Conservation (phyloP, 2,113 vertebrate genomes). For the Mesocricetus auratus region DNA sequence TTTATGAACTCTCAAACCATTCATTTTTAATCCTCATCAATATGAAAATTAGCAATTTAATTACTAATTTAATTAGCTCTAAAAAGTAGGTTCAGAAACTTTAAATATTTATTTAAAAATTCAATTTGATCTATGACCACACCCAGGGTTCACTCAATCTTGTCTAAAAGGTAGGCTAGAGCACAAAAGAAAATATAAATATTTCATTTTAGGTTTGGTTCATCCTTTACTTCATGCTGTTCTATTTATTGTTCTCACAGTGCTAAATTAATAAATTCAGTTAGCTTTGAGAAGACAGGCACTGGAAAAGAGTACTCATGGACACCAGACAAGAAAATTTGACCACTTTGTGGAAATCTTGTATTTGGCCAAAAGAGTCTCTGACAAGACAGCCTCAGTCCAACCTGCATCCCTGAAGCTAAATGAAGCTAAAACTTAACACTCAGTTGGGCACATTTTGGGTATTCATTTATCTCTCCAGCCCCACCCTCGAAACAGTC, state of each 20-base stretch:
- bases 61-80: slow-evolving; percentile 50
- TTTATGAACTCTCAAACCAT: not conserved
- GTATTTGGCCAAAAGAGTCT: not conserved
- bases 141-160: not conserved
- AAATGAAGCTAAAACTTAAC: not conserved
- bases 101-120: slow-evolving; percentile 36
- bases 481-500: no score
- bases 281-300: not conserved
- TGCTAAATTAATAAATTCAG: slow-evolving; percentile 47
- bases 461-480: not conserved
- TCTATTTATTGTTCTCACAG: slow-evolving; percentile 39
- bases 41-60: slow-evolving; percentile 51
- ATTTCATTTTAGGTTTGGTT: not conserved
- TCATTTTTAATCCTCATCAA: slow-evolving; percentile 26
- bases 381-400: not conserved
- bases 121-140: not conserved
- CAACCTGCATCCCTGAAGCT: not conserved
- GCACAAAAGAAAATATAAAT: not conserved
- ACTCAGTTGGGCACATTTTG: not conserved
- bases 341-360: slow-evolving; percentile 25
- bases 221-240: slow-evolving; percentile 25
- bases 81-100: slow-evolving; percentile 6
- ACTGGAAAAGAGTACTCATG: not conserved
- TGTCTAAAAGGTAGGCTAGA: not conserved
- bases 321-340: not conserved